Evolutionary conservation across 92 coral and sea anemone species (phyloP).

Genomic region (Phenganax stokvisi): DNA sequence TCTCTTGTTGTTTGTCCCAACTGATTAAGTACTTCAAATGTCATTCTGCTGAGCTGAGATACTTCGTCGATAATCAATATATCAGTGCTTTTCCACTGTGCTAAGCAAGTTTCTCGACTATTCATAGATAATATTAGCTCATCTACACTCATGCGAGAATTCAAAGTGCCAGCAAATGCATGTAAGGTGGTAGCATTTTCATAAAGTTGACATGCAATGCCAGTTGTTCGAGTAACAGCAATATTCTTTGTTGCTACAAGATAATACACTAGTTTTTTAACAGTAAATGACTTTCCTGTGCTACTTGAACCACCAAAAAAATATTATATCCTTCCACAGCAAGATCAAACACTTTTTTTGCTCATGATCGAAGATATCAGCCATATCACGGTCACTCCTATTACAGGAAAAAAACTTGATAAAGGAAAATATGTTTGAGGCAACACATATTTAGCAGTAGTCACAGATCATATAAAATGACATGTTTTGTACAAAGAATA

Average conservation of each 20-base stretch:
- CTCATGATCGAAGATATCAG: conserved; percentile 24
- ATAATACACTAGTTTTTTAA: conserved; percentile 5
- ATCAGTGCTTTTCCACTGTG: conserved; percentile 51
- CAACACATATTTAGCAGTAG: background rate
- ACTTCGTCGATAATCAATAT: conserved; percentile 54
- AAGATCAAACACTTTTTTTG: conserved; percentile 27
- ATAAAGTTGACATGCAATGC: conserved; percentile 29
- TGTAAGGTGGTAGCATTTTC: conserved; percentile 45
- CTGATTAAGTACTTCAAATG: conserved; percentile 37
- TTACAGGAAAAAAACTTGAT: background rate
- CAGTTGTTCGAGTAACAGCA: conserved; percentile 30
- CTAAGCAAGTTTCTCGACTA: conserved; percentile 15
- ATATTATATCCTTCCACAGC: conserved; percentile 24
- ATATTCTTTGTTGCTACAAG: conserved; percentile 9
- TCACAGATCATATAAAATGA: too few relatives aligned
- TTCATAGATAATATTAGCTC: conserved; percentile 11
- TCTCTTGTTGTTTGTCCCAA: conserved; percentile 24
- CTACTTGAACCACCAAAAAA: conserved; percentile 17
- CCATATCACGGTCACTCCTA: background rate
- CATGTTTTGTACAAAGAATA: too few relatives aligned
- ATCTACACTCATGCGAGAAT: conserved; percentile 35
- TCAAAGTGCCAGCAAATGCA: conserved; percentile 51
- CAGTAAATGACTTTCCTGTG: conserved; percentile 13
- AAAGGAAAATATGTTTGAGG: background rate
- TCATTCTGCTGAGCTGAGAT: conserved; percentile 50